Base-by-base conservation (phyloP, 2,113 vertebrate genomes). In the Sialia sialis region DNA sequence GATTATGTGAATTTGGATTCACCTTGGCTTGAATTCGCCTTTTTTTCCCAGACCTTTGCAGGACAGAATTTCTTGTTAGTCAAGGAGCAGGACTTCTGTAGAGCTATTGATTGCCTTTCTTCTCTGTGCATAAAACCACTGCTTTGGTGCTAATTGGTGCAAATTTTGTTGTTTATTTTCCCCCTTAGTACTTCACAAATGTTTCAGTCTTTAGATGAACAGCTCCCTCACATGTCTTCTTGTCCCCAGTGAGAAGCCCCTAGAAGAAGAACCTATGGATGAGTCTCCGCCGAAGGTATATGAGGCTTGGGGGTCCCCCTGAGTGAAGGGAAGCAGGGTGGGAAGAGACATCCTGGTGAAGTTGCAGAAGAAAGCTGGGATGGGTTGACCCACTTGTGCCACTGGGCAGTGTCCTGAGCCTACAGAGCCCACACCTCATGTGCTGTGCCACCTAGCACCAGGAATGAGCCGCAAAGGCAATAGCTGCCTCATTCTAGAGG, bases 71-170 rank as follows among this genome's bases (percentile, higher is more conserved):
- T 80, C 10, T 34, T 82, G 5, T 10, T 10, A 52, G 16, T 56
- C 64, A 49, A 67, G 2, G 6, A 69, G 16, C 2, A 79, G 10
- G 20, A 22, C 10, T 49, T 69, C 5, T 23, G 2, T 25, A 62
- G 17, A 73, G 21, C 21, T 72, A 14, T 16, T 43, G 34, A 26
- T 51, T 41, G 25, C 8, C 43, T 79, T 89, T 72, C 16, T 81
- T 75, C 19, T 7, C 12, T n/a, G 6, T 0, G 1, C 0, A 7
- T 3, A 76, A 76, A 95, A 49, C 7, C 2, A 5, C 8, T 46
- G 10, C 6, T 94, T 84, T 82, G 19, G 30, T 72, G 36, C 7
- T 41, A 49, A 25, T 7, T 36, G 48, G 29, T 51, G 34, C 14
- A 77, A 80, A 32, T 8, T 58, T 13, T 10, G 2, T 10, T 12